These are phyloP conservation scores for Chrosomus eos DNA, from an alignment of 2,797 vertebrate genomes.

Conservation along the genomic window DNA sequence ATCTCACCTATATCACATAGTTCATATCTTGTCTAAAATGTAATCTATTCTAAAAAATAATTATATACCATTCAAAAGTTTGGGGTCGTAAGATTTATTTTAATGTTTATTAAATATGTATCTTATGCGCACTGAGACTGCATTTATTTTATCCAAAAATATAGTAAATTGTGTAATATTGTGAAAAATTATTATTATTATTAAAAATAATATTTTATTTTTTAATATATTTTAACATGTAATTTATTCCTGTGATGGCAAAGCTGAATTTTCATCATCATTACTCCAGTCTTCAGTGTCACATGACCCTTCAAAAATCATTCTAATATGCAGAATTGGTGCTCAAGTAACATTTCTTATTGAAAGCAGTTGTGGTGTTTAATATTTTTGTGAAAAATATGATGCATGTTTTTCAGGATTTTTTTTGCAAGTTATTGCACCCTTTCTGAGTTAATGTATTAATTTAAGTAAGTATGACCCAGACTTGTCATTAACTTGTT, in stretches of 20 bases:
- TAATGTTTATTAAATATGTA: neutral
- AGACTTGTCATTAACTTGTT: neutral
- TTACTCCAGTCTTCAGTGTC: neutral
- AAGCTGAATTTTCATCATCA: neutral
- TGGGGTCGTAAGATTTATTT: neutral
- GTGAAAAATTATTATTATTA: neutral
- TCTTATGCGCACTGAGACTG: neutral
- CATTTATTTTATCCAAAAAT: neutral
- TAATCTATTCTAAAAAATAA: neutral
- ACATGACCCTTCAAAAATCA: neutral
- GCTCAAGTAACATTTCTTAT: neutral
- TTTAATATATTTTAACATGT: neutral
- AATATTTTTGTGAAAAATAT: neutral
- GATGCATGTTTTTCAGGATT: neutral
- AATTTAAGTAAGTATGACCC: neutral
- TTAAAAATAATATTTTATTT: neutral
- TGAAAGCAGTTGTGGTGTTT: neutral
- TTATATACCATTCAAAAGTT: neutral
- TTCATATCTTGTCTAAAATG: neutral
- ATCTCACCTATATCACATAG: neutral
- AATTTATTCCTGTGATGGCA: neutral
- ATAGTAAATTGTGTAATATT: neutral
- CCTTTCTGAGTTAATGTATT: neutral
- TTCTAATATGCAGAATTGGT: neutral
- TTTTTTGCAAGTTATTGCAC: neutral